Evolutionary conservation across 37 sponge, comb jelly and placozoan species (phyloP).

Genomic region (Petrosia ficiformis): DNA sequence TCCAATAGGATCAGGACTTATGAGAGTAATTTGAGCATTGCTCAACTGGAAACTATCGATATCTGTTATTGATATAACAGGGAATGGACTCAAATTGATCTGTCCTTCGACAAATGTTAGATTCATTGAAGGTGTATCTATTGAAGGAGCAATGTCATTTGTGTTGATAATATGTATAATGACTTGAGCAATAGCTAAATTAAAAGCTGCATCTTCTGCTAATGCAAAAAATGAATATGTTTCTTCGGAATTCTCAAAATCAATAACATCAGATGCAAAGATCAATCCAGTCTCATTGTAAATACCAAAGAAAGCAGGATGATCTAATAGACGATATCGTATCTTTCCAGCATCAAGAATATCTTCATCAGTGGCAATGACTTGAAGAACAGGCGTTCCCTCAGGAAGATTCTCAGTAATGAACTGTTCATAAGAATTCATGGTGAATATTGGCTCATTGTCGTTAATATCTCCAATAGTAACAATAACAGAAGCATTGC

Average conservation of each 20-base stretch:
- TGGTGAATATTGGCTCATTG: slow-evolving; percentile 21
- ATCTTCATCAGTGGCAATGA: slow-evolving; percentile 29
- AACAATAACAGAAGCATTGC: slow-evolving; percentile 10
- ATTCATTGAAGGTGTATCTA: slow-evolving; percentile 18
- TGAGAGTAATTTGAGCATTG: slow-evolving; percentile 30
- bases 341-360: slow-evolving; percentile 37
- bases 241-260: slow-evolving; percentile 30
- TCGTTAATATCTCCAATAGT: slow-evolving; percentile 52
- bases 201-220: slow-evolving; percentile 10
- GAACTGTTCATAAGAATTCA: slow-evolving; percentile 5
- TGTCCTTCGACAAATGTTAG: slow-evolving; percentile 41
- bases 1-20: not conserved
- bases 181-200: slow-evolving; percentile 14
- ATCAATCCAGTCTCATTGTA: slow-evolving; percentile 28
- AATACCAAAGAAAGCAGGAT: not conserved
- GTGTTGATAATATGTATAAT: slow-evolving; percentile 22
- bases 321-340: not conserved
- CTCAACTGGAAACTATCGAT: slow-evolving; percentile 37
- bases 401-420: slow-evolving; percentile 26
- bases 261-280: slow-evolving; percentile 6
- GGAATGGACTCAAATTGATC: slow-evolving; percentile 16
- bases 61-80: slow-evolving; percentile 36
- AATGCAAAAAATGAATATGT: not conserved
- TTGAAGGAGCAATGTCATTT: slow-evolving; percentile 51
- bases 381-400: slow-evolving; percentile 14